Percentiles rank a stretch among this genome's conserved stretches.
These are phyloP conservation scores for Neodontobutis hainanensis DNA, from an alignment of 2,113 vertebrate species.

Conservation along the genomic window DNA sequence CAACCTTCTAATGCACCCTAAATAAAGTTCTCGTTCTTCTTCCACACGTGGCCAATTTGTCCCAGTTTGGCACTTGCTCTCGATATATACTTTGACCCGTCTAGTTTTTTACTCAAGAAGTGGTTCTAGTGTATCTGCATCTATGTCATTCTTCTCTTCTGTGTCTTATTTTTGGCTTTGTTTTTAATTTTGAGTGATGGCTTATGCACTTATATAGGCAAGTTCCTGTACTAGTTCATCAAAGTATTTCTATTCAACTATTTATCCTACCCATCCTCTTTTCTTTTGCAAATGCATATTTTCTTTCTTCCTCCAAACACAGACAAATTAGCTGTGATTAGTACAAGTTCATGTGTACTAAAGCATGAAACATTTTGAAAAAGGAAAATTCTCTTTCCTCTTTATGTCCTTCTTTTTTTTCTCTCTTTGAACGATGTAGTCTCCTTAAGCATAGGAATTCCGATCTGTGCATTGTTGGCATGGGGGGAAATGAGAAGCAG, in stretches of 20 bases:
- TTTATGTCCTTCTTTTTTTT: conserved; percentile 39
- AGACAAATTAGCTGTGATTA: no score
- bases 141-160: conserved; percentile 10
- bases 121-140: conserved; percentile 20
- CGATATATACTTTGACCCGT: conserved; percentile 26
- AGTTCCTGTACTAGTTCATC: neutral
- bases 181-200: conserved; percentile 32
- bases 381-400: conserved; percentile 33
- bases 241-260: conserved; percentile 44
- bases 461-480: conserved; percentile 62
- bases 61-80: conserved; percentile 11
- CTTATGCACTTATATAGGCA: conserved; percentile 17
- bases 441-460: conserved; percentile 62
- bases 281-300: conserved; percentile 30
- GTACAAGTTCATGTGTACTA: no score
- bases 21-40: conserved; percentile 31
- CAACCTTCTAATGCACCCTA: conserved; percentile 14
- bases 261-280: conserved; percentile 44
- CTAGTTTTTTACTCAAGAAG: conserved; percentile 37
- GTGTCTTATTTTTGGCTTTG: neutral
- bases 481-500: conserved; percentile 72
- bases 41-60: conserved; percentile 21
- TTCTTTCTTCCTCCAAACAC: neutral
- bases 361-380: no score
- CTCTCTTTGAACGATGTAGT: conserved; percentile 51